Percentiles rank a stretch among this genome's conserved stretches.
Conservation (phyloP, 2,113 vertebrate genomes). For the Fulica atra region DNA sequence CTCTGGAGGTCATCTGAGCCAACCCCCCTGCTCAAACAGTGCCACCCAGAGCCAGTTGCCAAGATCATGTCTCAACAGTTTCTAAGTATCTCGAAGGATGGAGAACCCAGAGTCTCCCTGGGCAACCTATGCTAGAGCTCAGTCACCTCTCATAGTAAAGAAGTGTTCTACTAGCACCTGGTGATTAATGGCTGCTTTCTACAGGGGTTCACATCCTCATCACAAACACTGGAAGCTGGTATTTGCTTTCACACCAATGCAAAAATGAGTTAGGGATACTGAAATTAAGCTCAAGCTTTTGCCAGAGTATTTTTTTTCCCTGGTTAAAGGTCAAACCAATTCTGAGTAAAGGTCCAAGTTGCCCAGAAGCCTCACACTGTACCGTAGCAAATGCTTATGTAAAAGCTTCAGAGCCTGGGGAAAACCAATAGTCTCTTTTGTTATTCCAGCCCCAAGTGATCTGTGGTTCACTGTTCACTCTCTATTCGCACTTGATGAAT, state of each 20-base stretch:
- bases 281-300: background rate
- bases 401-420: background rate
- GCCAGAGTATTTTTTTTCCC: background rate
- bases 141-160: background rate
- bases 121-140: background rate
- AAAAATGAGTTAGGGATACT: background rate
- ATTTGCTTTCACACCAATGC: background rate
- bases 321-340: background rate
- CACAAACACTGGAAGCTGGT: background rate
- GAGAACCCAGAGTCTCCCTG: background rate
- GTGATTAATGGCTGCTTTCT: background rate
- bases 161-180: background rate
- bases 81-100: background rate
- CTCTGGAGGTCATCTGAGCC: background rate
- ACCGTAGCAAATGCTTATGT: background rate
- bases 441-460: background rate
- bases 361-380: background rate
- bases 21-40: background rate
- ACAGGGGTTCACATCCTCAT: background rate
- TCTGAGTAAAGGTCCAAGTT: background rate
- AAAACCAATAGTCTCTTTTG: background rate
- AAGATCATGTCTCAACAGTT: background rate
- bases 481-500: background rate
- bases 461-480: background rate
- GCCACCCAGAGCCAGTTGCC: background rate